phyloP scores from a whole-genome alignment of 2,797 vertebrate species.

The Hippocampus kuda region DNA sequence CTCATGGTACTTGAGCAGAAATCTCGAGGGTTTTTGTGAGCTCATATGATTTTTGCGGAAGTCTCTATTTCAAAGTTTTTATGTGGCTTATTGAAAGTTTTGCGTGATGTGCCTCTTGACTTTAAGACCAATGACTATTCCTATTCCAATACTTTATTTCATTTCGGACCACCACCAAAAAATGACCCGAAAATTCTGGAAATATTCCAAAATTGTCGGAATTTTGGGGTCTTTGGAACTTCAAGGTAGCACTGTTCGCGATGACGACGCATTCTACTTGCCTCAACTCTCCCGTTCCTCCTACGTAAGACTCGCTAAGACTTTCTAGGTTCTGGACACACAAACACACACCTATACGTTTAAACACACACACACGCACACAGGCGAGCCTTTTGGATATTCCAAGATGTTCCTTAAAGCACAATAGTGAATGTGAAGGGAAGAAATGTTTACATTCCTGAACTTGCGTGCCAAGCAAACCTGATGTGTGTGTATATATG shows the following conservation, averaged over 20 bases:
- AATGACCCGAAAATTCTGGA: background rate
- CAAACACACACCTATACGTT: background rate
- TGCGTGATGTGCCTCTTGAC: background rate
- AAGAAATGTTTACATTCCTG: slow-evolving; percentile 65
- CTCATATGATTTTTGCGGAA: background rate
- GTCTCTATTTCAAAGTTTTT: background rate
- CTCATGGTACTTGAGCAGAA: background rate
- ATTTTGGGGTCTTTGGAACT: background rate
- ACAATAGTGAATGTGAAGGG: slow-evolving; percentile 84
- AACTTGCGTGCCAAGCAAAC: slow-evolving; percentile 65
- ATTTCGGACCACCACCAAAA: background rate
- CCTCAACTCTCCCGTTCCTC: background rate
- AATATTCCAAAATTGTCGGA: background rate
- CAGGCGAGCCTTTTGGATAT: slow-evolving; percentile 4
- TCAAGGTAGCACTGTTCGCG: background rate
- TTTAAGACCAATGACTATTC: background rate
- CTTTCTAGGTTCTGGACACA: background rate
- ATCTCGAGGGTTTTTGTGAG: background rate
- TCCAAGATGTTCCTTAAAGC: slow-evolving; percentile 69
- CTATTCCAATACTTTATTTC: background rate
- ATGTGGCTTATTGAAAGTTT: background rate
- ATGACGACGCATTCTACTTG: background rate
- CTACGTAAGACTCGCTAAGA: background rate
- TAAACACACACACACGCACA: background rate
- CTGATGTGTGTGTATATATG: slow-evolving; percentile 56